Evolutionary conservation across 2,113 vertebrate genomes (phyloP).

Genomic region (Salminus brasiliensis): DNA sequence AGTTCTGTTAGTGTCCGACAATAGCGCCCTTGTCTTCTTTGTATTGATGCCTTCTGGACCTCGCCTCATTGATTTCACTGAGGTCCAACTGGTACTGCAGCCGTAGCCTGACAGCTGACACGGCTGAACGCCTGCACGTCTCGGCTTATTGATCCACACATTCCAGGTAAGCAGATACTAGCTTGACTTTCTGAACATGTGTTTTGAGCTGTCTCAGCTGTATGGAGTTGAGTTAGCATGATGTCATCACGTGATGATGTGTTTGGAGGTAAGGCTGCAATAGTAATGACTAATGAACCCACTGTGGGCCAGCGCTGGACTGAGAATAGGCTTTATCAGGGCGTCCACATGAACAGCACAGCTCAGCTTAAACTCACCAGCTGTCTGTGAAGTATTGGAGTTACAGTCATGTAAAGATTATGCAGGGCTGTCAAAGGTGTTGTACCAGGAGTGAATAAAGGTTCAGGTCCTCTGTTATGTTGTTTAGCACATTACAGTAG

Average conservation of each 20-base stretch:
- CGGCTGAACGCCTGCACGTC: background rate
- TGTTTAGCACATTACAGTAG: too few relatives aligned
- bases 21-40: conserved; percentile 65
- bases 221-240: background rate
- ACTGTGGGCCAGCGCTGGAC: too few relatives aligned
- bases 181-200: background rate
- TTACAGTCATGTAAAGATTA: too few relatives aligned
- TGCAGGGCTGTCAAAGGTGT: too few relatives aligned
- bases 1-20: conserved; percentile 51
- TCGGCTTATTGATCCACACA: background rate
- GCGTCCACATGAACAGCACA: too few relatives aligned
- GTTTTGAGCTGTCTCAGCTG: background rate
- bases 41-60: conserved; percentile 57
- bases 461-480: too few relatives aligned
- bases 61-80: conserved; percentile 57
- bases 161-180: conserved; percentile 10
- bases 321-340: too few relatives aligned
- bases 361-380: too few relatives aligned
- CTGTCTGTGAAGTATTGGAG: too few relatives aligned
- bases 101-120: conserved; percentile 43
- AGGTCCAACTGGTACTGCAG: conserved; percentile 38
- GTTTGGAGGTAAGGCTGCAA: too few relatives aligned
- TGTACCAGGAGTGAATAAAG: too few relatives aligned
- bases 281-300: too few relatives aligned
- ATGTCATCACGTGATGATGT: background rate